phyloP scores from a whole-genome alignment of 2,113 vertebrate species.

The Acanthisitta chloris region DNA sequence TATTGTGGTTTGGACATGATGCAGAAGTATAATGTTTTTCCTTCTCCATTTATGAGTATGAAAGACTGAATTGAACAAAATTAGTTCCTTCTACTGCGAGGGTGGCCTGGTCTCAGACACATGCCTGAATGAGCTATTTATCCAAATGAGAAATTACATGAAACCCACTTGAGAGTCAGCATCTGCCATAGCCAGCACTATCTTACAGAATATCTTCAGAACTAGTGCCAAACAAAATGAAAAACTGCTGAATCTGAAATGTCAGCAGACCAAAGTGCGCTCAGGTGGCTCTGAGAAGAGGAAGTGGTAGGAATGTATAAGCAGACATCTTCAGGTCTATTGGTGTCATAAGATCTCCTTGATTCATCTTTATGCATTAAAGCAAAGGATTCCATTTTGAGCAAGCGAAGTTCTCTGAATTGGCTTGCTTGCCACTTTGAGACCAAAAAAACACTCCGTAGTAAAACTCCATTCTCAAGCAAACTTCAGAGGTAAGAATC shows the following conservation, averaged over 20 bases:
- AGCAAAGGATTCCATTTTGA: neutral
- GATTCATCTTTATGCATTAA: neutral
- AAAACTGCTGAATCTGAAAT: slow-evolving; percentile 6
- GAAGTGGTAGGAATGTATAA: neutral
- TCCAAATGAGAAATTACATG: slow-evolving; percentile 11
- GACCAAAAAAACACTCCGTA: neutral
- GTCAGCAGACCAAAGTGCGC: neutral
- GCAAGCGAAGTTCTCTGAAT: neutral
- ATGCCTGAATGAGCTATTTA: neutral
- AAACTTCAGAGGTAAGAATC: neutral
- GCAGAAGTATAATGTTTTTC: neutral
- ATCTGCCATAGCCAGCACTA: neutral
- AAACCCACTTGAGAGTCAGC: slow-evolving; percentile 23
- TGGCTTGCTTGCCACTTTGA: neutral
- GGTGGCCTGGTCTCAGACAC: slow-evolving; percentile 1
- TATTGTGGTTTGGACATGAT: slow-evolving; percentile 38
- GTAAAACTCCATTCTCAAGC: neutral
- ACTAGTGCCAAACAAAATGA: neutral
- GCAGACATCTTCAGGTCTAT: neutral
- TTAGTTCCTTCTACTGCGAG: neutral
- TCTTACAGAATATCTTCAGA: neutral
- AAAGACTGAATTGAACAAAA: slow-evolving; percentile 13
- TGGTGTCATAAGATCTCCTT: neutral
- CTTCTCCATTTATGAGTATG: neutral
- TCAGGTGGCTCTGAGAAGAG: neutral